Evolutionary conservation across 2,797 vertebrate genomes (phyloP).

Genomic region (Clarias fuscus): DNA sequence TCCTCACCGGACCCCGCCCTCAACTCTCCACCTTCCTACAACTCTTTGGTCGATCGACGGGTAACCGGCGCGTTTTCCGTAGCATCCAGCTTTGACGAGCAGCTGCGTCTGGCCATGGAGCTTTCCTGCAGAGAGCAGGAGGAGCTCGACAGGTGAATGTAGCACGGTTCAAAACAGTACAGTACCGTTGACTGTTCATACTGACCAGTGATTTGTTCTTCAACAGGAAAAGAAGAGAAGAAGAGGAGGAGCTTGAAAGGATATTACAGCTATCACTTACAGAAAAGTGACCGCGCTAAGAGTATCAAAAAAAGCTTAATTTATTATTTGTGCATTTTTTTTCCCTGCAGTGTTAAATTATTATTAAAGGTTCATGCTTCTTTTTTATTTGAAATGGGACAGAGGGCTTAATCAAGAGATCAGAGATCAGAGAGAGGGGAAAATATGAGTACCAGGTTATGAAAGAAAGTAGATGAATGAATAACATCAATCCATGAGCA

Average conservation of each 20-base stretch:
- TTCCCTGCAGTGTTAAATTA: slow-evolving; percentile 73
- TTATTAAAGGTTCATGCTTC: slow-evolving; percentile 69
- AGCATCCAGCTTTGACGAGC: slow-evolving; percentile 84
- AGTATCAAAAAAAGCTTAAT: slow-evolving; percentile 58
- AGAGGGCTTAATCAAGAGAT: slow-evolving; percentile 44
- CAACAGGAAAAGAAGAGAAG: slow-evolving; percentile 78
- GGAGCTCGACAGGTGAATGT: slow-evolving; percentile 78
- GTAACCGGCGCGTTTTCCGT: slow-evolving; percentile 65
- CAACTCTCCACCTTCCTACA: slow-evolving; percentile 70
- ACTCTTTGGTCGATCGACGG: slow-evolving; percentile 61
- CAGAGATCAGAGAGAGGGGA: slow-evolving; percentile 26
- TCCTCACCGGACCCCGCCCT: slow-evolving; percentile 65
- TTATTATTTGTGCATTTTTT: slow-evolving; percentile 61
- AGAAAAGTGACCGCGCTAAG: slow-evolving; percentile 79
- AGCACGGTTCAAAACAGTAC: background rate
- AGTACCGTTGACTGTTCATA: background rate
- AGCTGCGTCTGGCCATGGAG: slow-evolving; percentile 91
- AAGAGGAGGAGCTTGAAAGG: slow-evolving; percentile 90
- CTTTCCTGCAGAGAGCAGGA: slow-evolving; percentile 88
- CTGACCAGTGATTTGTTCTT: slow-evolving; percentile 28
- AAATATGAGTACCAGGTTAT: slow-evolving; percentile 17
- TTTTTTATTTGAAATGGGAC: slow-evolving; percentile 56
- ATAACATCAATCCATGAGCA: slow-evolving; percentile 54
- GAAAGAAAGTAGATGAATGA: slow-evolving; percentile 20
- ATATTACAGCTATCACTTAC: slow-evolving; percentile 91